Evolutionary conservation across 2,797 vertebrate genomes (phyloP).

Genomic region (Sebastes kiyomatsui): DNA sequence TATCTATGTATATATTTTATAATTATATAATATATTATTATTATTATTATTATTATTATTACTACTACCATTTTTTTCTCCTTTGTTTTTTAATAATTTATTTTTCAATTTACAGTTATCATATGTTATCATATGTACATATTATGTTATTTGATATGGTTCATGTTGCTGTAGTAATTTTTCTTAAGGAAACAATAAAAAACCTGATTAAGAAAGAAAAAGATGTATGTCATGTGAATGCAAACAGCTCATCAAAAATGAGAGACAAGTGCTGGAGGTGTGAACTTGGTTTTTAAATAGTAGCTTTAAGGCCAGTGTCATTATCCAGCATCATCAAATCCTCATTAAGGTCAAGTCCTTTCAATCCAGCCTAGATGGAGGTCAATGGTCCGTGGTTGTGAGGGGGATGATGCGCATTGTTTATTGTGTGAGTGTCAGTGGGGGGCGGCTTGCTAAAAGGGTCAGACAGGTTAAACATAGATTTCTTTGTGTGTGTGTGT

Average conservation of each 20-base stretch:
- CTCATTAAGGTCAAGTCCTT: slow-evolving; percentile 36
- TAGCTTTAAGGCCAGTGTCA: slow-evolving; percentile 8
- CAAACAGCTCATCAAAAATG: not conserved
- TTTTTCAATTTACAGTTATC: no score
- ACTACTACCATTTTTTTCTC: no score
- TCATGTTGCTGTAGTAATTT: no score
- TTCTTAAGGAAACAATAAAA: no score
- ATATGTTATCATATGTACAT: no score
- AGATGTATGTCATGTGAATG: not conserved
- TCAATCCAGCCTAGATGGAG: not conserved
- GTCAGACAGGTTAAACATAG: not conserved
- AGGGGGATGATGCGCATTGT: not conserved
- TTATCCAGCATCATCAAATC: slow-evolving; percentile 33
- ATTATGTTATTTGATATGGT: no score
- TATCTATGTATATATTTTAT: no score
- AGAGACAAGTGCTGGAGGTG: not conserved
- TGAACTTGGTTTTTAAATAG: not conserved
- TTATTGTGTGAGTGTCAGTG: not conserved
- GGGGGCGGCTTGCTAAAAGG: not conserved
- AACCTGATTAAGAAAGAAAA: no score
- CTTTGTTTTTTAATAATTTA: no score
- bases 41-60: no score
- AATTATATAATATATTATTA: no score
- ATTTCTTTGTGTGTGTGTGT: not conserved
- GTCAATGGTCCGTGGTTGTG: not conserved